phyloP scores from a whole-genome alignment of 2,888 invertebrate species.

The Noctua janthina region DNA sequence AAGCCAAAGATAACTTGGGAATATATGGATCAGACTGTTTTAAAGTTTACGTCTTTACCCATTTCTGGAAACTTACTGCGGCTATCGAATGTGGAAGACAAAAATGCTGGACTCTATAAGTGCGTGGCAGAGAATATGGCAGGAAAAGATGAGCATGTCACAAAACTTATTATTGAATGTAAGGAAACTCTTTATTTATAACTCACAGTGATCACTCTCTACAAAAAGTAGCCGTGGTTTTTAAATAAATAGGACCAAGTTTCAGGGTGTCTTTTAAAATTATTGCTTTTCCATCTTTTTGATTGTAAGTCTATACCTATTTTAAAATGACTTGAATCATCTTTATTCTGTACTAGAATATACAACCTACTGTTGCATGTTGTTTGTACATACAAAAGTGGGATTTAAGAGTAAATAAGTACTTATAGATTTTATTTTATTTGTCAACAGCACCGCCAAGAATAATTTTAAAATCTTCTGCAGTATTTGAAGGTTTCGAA shows the following conservation, averaged over 20 bases:
- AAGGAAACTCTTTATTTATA: conserved; percentile 9
- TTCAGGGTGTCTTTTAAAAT: background rate
- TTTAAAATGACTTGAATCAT: background rate
- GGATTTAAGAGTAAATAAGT: background rate
- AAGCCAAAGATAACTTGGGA: conserved; percentile 18
- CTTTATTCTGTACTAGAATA: background rate
- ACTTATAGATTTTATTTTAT: background rate
- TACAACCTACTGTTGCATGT: background rate
- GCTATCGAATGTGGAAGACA: background rate
- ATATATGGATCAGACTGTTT: conserved; percentile 10
- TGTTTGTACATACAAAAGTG: background rate
- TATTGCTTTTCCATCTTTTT: background rate
- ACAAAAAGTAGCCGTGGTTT: background rate
- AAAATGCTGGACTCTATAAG: conserved; percentile 40
- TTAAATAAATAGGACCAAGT: background rate
- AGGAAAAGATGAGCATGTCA: conserved; percentile 38
- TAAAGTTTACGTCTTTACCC: background rate
- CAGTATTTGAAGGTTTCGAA: conserved; percentile 34
- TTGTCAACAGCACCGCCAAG: conserved; percentile 34
- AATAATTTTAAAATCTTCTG: conserved; percentile 18
- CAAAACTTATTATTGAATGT: conserved; percentile 50
- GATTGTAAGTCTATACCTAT: background rate
- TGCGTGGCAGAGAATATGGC: conserved; percentile 38
- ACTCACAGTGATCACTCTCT: background rate
- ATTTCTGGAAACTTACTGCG: background rate